These are phyloP conservation scores for Carcina quercana DNA, from an alignment of 2,888 invertebrate genomes.

Conservation along the genomic window DNA sequence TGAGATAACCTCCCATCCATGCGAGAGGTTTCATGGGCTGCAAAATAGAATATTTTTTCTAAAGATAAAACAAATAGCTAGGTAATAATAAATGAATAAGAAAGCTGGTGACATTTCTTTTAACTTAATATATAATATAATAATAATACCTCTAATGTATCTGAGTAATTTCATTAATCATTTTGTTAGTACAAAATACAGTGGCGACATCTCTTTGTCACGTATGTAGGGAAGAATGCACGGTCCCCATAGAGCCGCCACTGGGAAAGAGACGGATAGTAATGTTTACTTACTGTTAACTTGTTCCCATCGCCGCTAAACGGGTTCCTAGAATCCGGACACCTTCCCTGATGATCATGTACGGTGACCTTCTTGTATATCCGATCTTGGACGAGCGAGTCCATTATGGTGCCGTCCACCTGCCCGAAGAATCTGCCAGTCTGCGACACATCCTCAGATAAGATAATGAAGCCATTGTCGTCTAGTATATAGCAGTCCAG, in stretches of 20 bases:
- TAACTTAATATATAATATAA: too few relatives aligned
- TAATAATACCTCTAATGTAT: too few relatives aligned
- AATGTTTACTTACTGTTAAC: slow-evolving; percentile 41
- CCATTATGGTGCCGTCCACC: slow-evolving; percentile 95
- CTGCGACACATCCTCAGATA: slow-evolving; percentile 89
- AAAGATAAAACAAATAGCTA: too few relatives aligned
- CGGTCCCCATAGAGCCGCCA: too few relatives aligned
- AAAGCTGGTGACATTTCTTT: too few relatives aligned
- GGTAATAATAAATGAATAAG: too few relatives aligned
- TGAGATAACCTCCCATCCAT: slow-evolving; percentile 70
- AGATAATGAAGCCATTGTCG: slow-evolving; percentile 94
- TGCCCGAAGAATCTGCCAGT: slow-evolving; percentile 96
- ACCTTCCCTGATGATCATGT: slow-evolving; percentile 92
- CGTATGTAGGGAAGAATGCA: too few relatives aligned
- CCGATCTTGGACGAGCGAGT: slow-evolving; percentile 90
- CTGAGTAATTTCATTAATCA: too few relatives aligned
- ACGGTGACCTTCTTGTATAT: slow-evolving; percentile 92
- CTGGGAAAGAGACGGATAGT: too few relatives aligned
- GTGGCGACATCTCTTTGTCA: too few relatives aligned
- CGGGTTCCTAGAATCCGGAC: slow-evolving; percentile 80
- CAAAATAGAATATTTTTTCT: slow-evolving; percentile 15
- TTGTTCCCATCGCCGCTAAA: slow-evolving; percentile 70
- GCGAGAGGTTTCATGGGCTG: slow-evolving; percentile 73
- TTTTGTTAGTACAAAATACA: too few relatives aligned
- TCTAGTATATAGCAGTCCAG: slow-evolving; percentile 95